Evolutionary conservation across 2,113 vertebrate species (phyloP).

Genomic region (Caranx melampygus): DNA sequence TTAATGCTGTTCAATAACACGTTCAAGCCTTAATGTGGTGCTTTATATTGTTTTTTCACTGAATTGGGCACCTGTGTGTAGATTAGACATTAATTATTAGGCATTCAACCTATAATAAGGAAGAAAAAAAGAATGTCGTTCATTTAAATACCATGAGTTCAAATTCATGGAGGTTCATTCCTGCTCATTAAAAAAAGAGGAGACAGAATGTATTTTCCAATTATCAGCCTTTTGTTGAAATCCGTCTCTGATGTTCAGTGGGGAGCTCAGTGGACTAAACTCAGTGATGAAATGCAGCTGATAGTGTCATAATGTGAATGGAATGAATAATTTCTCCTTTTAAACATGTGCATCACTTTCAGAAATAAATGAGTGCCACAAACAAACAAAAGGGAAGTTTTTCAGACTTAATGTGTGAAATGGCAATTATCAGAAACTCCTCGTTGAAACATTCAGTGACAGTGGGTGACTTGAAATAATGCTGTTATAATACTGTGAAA

Average conservation of each 20-base stretch:
- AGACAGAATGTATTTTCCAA: slow-evolving; percentile 2
- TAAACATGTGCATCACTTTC: slow-evolving; percentile 35
- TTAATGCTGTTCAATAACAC: not conserved
- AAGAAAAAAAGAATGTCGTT: not conserved
- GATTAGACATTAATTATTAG: not conserved
- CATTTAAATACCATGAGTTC: not conserved
- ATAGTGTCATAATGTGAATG: slow-evolving; percentile 8
- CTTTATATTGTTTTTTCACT: not conserved
- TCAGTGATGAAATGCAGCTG: slow-evolving; percentile 3
- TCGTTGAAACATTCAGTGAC: slow-evolving; percentile 48
- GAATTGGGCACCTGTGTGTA: not conserved
- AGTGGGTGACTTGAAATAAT: slow-evolving; percentile 60
- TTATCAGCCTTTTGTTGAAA: not conserved
- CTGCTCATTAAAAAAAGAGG: slow-evolving; percentile 18
- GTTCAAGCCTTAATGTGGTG: not conserved
- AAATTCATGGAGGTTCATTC: slow-evolving; percentile 7
- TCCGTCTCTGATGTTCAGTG: slow-evolving; percentile 7
- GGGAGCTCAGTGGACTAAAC: slow-evolving; percentile 1
- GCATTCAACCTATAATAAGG: not conserved
- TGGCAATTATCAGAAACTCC: slow-evolving; percentile 19
- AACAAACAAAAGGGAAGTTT: slow-evolving; percentile 14
- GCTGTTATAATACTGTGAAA: not conserved
- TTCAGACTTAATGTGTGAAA: slow-evolving; percentile 6
- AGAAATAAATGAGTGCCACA: slow-evolving; percentile 24
- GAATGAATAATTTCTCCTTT: slow-evolving; percentile 41